Conservation (phyloP, 2,797 vertebrate genomes). For the Hafferia zeledoni region DNA sequence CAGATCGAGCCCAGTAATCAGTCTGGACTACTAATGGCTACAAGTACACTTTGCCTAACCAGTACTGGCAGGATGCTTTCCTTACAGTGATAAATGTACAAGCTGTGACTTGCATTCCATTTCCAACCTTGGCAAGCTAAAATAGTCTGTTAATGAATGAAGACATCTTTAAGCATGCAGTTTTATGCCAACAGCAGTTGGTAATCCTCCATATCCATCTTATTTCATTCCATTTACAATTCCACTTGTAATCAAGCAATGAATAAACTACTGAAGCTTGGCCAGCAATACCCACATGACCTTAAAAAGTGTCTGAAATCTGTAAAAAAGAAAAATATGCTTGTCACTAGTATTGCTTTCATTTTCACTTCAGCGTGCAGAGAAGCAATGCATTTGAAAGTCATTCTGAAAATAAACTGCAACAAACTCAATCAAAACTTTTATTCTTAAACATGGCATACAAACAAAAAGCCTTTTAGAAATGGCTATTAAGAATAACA, state of each 20-base stretch:
- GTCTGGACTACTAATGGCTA: constrained; percentile 61
- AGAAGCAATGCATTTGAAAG: constrained; percentile 15
- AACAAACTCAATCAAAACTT: constrained; percentile 29
- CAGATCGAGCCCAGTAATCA: constrained; percentile 61
- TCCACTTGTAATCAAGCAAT: constrained; percentile 57
- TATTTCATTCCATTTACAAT: constrained; percentile 59
- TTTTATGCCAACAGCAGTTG: constrained; percentile 70
- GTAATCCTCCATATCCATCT: constrained; percentile 67
- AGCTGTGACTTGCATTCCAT: constrained; percentile 71
- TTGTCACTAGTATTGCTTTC: constrained; percentile 4
- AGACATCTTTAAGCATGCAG: constrained; percentile 68
- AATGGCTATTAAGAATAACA: not conserved
- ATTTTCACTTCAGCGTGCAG: not conserved
- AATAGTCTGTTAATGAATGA: constrained; percentile 75
- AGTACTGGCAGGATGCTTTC: constrained; percentile 55
- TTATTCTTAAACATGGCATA: not conserved
- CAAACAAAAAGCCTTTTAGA: not conserved
- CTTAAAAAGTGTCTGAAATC: constrained; percentile 36
- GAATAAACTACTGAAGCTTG: constrained; percentile 37
- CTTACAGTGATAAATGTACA: constrained; percentile 66
- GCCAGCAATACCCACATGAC: constrained; percentile 16
- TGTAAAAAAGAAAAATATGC: constrained; percentile 20
- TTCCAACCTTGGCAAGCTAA: constrained; percentile 68
- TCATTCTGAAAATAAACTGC: constrained; percentile 1
- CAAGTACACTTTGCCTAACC: constrained; percentile 52